phyloP scores from a whole-genome alignment of 2,797 vertebrate species.

The Sandelia bainsii region DNA sequence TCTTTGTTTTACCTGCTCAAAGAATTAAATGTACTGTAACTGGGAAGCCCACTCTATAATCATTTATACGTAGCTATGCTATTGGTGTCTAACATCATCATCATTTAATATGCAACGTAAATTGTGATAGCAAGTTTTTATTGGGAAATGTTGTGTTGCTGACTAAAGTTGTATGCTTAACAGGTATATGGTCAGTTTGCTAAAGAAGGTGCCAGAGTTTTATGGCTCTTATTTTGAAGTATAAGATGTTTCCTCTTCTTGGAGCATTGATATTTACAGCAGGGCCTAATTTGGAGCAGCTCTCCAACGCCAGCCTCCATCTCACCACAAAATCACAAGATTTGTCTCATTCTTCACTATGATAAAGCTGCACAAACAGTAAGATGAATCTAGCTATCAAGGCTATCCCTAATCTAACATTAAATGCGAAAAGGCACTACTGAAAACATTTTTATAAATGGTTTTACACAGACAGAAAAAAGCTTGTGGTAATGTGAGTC shows the following conservation, averaged over 20 bases:
- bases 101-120: conserved; percentile 25
- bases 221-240: conserved; percentile 38
- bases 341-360: conserved; percentile 2
- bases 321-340: conserved; percentile 32
- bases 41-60: neutral
- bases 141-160: conserved; percentile 28
- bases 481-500: too few relatives aligned
- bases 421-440: neutral
- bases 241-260: conserved; percentile 23
- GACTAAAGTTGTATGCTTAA: conserved; percentile 35
- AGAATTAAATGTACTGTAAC: neutral
- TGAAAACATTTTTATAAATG: neutral
- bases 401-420: neutral
- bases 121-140: conserved; percentile 28
- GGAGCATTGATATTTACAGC: conserved; percentile 38
- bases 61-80: neutral
- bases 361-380: neutral
- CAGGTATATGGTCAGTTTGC: conserved; percentile 42
- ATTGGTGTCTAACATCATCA: neutral
- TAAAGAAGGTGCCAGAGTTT: conserved; percentile 42
- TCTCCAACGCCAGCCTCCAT: conserved; percentile 25
- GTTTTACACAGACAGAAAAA: neutral
- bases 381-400: neutral
- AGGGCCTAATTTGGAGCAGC: conserved; percentile 43
- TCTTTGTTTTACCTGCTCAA: neutral